Base-by-base conservation (phyloP, 1,140 invertebrate genomes). In the Drosophila erecta region DNA sequence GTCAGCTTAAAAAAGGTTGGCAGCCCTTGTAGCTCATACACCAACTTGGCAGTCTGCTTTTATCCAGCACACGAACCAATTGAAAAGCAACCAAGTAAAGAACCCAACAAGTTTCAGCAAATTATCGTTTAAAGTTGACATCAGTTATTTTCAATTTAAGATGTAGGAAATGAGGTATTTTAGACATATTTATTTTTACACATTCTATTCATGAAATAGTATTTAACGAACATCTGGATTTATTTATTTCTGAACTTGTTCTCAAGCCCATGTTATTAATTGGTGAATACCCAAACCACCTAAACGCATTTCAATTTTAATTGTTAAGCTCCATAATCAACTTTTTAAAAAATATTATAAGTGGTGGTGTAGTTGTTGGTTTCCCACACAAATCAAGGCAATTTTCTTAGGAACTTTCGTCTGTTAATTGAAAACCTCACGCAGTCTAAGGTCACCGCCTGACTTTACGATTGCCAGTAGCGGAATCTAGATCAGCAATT, bases 401-500 rank as follows among this genome's bases (percentile, higher is more conserved):
- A 40, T 41, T 38, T 22, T 17, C 8, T 17, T 22, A 8, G 10
- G 38, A 43, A 30, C 59, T 51, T 75, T 65, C 50, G 33, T 11
- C 5, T 15, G 17, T 1, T 55, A 86, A 73, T 81, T 65, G 58
- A 60, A 73, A 70, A 70, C 51, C 51, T 49, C 62, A 86, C 73
- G 81, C 73, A 86, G 70, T 22, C n/a, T 70, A 78, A 85, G 81
- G 66, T 85, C 67, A 74, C 12, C 46, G 15, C 27, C 22, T 67
- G 56, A 56, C 57, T 50, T 67, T 47, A 53, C 44, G 46, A 55
- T 54, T 38, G 44, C 47, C 60, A 24, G 40, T 15, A 24, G 14
- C 20, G 22, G 46, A 69, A 85, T 77, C 59, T 81, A 57, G 81
- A 86, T 51, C 78, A 77, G 33, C 22, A 47, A 73, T 86, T 84